phyloP scores from a whole-genome alignment of 92 coral and sea anemone species.

The Actinernus sp. region DNA sequence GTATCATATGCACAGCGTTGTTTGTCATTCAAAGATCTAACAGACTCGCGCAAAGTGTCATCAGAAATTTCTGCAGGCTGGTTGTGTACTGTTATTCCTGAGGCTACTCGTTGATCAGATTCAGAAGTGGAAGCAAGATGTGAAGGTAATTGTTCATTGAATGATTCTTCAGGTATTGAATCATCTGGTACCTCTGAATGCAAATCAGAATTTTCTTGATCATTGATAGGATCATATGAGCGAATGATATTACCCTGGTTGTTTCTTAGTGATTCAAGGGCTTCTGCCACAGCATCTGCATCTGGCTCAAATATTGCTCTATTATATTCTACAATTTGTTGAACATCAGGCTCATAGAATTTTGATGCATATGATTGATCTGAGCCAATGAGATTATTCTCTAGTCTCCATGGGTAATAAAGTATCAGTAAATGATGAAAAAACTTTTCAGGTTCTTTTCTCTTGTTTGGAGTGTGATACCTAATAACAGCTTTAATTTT shows the following conservation, averaged over 20 bases:
- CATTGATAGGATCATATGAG: constrained; percentile 64
- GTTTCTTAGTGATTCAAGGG: constrained; percentile 56
- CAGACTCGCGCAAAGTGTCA: constrained; percentile 46
- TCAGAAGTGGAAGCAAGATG: constrained; percentile 29
- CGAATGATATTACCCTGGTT: constrained; percentile 23
- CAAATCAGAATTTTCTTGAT: constrained; percentile 68
- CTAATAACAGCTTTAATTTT: constrained; percentile 52
- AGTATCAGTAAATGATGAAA: constrained; percentile 69
- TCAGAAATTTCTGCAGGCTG: constrained; percentile 60
- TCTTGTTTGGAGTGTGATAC: constrained; percentile 45
- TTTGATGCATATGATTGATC: constrained; percentile 67
- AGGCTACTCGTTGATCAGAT: constrained; percentile 7
- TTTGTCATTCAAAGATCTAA: constrained; percentile 44
- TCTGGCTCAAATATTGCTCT: constrained; percentile 72
- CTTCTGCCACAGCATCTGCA: constrained; percentile 72
- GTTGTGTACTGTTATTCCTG: not conserved
- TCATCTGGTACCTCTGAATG: constrained; percentile 19
- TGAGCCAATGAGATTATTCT: constrained; percentile 36
- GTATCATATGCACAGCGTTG: constrained; percentile 46
- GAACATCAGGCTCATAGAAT: constrained; percentile 65
- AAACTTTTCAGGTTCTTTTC: constrained; percentile 53
- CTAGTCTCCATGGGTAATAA: constrained; percentile 64
- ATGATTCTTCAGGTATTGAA: constrained; percentile 33
- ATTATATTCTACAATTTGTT: constrained; percentile 55
- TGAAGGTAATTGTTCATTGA: constrained; percentile 40